Evolutionary conservation across 2,797 vertebrate genomes (phyloP), one percentile per base, ranked within the genome.

Genomic region (Alectoris magna): DNA sequence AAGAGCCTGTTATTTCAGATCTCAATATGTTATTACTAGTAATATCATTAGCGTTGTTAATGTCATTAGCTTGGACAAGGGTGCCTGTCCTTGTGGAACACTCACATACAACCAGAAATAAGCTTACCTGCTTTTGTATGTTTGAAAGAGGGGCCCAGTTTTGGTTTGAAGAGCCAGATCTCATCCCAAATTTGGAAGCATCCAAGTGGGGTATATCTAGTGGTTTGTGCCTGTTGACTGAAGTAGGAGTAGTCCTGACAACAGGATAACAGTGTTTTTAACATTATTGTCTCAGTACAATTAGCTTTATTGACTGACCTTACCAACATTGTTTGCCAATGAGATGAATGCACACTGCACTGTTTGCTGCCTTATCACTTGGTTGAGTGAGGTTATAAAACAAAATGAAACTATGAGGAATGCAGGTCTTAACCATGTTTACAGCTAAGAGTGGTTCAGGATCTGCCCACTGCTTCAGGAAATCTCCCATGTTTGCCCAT

Each of bases 271-370:
- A 27, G 41, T 9, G 10, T 41, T 84, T 80, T 93, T 73, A 83
- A 87, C 58, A 1, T 6, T 36, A 39, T 41, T 81, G 64, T 38
- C 59, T 55, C 67, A 39, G 27, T 92, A 73, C 72, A 67, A 76
- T 92, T 83, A 60, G 44, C 34, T 93, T 93, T 87, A 84, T 84
- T 93, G 75, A 91, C 92, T 68, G 84, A 81, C 53, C 68, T 91
- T 31, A 71, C 15, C 17, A 34, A 18, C 16, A 34, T 68, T 60
- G 6, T 92, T 95, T 95, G 83, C 60, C 73, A 89, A 29, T 34
- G 29, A 63, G 58, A 71, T 38, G 60, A 90, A 90, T 44, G n/a
- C n/a, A 69, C 8, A 31, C 15, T 48, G 5, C 36, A 59, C 49
- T 94, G 16, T 86, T 92, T 94, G 58, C 44, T 46, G 68, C 64